Evolutionary conservation across 2,888 invertebrate species (phyloP).

Genomic region (Aromia moschata): DNA sequence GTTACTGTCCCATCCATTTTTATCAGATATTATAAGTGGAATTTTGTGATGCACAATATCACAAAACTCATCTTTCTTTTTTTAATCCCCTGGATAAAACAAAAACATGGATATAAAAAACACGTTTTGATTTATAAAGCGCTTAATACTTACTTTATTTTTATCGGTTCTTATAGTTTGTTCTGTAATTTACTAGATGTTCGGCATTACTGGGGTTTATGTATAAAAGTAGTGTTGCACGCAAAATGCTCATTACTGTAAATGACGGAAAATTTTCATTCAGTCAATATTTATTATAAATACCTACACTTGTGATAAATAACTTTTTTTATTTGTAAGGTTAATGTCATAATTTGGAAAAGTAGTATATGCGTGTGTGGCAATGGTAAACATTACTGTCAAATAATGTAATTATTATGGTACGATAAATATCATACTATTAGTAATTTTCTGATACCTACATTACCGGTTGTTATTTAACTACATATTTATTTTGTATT

Average conservation of each 20-base stretch:
- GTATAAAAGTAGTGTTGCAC: constrained; percentile 30
- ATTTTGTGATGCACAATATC: no score
- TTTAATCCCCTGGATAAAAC: no score
- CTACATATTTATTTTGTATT: no score
- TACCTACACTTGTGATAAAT: constrained; percentile 33
- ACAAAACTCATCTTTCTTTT: no score
- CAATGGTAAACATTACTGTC: constrained; percentile 11
- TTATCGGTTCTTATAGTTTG: constrained; percentile 1
- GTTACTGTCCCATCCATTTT: no score
- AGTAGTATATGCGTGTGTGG: constrained; percentile 17
- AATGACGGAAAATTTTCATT: constrained; percentile 44
- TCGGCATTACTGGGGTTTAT: constrained; percentile 25
- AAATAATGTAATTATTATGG: constrained; percentile 9
- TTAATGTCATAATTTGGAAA: constrained; percentile 29
- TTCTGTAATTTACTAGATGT: constrained; percentile 19
- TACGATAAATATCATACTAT: constrained; percentile 8
- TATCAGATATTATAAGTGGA: no score
- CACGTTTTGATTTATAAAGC: neutral
- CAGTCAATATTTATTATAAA: constrained; percentile 41
- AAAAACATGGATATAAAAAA: no score
- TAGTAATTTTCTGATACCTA: no score
- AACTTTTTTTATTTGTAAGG: constrained; percentile 30
- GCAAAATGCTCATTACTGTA: constrained; percentile 44
- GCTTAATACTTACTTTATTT: constrained; percentile 6
- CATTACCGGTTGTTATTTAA: no score